A percentile compares a stretch with the other conserved stretches of the same genome.
Evolutionary conservation across 1,140 invertebrate species (phyloP).

Genomic region (Armadillidium nasatum): DNA sequence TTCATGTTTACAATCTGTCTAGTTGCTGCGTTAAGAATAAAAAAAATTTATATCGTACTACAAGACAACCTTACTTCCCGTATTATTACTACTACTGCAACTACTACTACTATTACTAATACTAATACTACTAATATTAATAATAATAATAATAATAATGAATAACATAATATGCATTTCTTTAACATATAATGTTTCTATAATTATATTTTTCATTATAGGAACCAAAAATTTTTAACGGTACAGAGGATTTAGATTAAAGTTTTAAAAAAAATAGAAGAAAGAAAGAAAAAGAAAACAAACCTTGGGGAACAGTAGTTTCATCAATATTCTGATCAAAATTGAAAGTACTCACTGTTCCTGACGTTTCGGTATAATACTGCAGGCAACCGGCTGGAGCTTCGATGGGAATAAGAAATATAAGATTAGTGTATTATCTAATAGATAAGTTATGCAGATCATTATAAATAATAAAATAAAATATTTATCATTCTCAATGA

Average conservation of each 20-base stretch:
- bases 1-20: slow-evolving; percentile 66
- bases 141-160: no score
- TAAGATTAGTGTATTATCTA: neutral
- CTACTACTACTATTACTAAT: no score
- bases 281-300: neutral
- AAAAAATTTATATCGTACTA: no score
- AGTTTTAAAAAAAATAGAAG: neutral
- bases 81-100: no score
- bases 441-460: neutral
- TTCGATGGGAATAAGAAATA: slow-evolving; percentile 8
- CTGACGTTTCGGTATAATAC: slow-evolving; percentile 46
- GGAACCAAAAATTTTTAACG: no score
- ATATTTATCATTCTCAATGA: neutral
- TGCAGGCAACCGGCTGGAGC: slow-evolving; percentile 48
- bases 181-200: no score
- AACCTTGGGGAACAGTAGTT: slow-evolving; percentile 42
- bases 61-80: no score
- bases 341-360: slow-evolving; percentile 47
- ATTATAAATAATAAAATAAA: neutral
- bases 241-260: neutral
- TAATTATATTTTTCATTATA: no score
- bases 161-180: no score
- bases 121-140: no score
- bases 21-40: slow-evolving; percentile 61
- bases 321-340: slow-evolving; percentile 60